Percentiles rank a stretch among this genome's conserved stretches.
Evolutionary conservation across 2,888 invertebrate species (phyloP).

Genomic region (Tuta absoluta): DNA sequence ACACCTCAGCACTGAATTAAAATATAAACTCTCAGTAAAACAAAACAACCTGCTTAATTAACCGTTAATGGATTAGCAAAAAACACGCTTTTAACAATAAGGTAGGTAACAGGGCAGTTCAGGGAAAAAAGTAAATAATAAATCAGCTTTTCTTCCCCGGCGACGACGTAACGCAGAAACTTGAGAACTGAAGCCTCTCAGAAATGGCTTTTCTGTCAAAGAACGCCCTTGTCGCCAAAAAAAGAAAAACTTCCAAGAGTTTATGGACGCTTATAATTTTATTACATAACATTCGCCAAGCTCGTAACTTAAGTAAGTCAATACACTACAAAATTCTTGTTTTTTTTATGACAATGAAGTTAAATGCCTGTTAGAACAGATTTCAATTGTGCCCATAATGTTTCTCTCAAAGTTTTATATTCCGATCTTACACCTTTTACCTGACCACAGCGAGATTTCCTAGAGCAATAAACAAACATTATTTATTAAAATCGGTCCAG

Average conservation of each 20-base stretch:
- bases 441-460: too few species aligned
- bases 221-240: background rate
- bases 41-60: too few species aligned
- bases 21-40: too few species aligned
- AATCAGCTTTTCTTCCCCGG: background rate
- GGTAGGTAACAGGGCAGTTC: background rate
- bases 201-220: background rate
- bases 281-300: background rate
- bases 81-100: too few species aligned
- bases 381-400: too few species aligned
- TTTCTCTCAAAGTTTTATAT: too few species aligned
- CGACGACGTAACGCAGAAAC: background rate
- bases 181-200: background rate
- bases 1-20: too few species aligned
- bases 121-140: background rate
- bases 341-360: background rate
- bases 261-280: background rate
- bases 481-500: too few species aligned
- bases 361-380: too few species aligned
- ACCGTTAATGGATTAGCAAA: too few species aligned
- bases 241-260: constrained; percentile 8
- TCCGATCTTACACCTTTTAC: too few species aligned
- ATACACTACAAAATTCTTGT: background rate
- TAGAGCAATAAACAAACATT: too few species aligned
- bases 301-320: constrained; percentile 1